These are phyloP conservation scores for Eulemur mongoz DNA, from an alignment of 2,797 vertebrate genomes.

Conservation along the genomic window DNA sequence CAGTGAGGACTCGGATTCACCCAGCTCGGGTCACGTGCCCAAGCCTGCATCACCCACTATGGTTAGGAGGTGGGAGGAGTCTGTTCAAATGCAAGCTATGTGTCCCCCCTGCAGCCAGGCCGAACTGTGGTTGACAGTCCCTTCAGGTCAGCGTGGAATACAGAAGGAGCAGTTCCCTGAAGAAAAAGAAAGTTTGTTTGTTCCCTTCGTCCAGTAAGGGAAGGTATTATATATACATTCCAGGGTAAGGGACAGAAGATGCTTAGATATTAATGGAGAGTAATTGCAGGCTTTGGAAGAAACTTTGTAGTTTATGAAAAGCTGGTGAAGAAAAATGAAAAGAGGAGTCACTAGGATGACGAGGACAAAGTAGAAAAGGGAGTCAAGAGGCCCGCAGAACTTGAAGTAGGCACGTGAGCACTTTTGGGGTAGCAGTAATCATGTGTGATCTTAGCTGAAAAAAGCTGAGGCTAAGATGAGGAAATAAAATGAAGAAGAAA, in stretches of 20 bases:
- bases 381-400: no score
- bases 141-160: background rate
- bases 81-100: background rate
- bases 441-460: background rate
- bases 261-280: background rate
- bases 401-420: background rate
- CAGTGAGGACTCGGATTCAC: background rate
- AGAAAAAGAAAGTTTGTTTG: background rate
- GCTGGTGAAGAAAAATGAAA: background rate
- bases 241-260: background rate
- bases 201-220: no score
- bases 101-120: background rate
- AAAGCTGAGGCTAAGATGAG: background rate
- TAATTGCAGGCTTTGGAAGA: background rate
- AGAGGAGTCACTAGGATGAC: background rate
- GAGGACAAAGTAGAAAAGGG: background rate
- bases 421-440: background rate
- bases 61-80: background rate
- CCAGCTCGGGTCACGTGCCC: background rate
- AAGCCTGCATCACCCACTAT: background rate
- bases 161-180: background rate
- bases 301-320: background rate
- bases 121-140: background rate
- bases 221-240: background rate
- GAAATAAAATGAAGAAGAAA: background rate